phyloP scores from a whole-genome alignment of 2,797 vertebrate species.

The Peromyscus eremicus region DNA sequence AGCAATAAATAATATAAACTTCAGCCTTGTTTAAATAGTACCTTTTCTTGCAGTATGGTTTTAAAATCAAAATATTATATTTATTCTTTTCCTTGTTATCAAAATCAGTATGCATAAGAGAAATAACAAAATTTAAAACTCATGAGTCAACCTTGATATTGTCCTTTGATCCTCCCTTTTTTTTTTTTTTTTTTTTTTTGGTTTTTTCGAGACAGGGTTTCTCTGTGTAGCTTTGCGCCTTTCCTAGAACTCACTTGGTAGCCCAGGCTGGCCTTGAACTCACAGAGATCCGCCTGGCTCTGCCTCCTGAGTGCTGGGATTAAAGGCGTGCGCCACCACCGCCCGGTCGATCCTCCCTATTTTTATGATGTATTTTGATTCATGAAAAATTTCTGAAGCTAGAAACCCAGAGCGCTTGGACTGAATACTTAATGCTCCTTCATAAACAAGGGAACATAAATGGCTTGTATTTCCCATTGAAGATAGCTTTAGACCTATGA shows the following conservation, averaged over 20 bases:
- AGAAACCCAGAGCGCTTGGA: constrained; percentile 16
- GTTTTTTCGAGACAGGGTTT: too few relatives aligned
- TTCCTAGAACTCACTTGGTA: too few relatives aligned
- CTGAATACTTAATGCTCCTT: constrained; percentile 25
- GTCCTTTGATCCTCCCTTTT: constrained; percentile 22
- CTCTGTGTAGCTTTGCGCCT: too few relatives aligned
- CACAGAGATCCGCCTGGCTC: too few relatives aligned
- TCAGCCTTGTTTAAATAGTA: constrained; percentile 59
- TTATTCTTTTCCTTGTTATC: constrained; percentile 62
- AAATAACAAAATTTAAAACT: constrained; percentile 69
- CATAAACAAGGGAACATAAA: constrained; percentile 25
- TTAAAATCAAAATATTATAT: constrained; percentile 76
- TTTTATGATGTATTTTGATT: constrained; percentile 66
- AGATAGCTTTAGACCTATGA: constrained; percentile 47
- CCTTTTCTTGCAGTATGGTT: constrained; percentile 61
- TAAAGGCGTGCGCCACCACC: too few relatives aligned
- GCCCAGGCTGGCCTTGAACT: too few relatives aligned
- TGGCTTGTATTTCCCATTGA: constrained; percentile 46
- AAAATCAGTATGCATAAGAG: constrained; percentile 65
- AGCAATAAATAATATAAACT: constrained; percentile 77
- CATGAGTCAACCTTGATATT: constrained; percentile 42
- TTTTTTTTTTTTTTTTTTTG: too few relatives aligned
- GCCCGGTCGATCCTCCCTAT: too few relatives aligned
- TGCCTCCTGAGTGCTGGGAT: too few relatives aligned
- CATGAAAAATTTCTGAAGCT: constrained; percentile 56